phyloP scores from a whole-genome alignment of 2,113 vertebrate genomes.

The Tychaedon coryphoeus region DNA sequence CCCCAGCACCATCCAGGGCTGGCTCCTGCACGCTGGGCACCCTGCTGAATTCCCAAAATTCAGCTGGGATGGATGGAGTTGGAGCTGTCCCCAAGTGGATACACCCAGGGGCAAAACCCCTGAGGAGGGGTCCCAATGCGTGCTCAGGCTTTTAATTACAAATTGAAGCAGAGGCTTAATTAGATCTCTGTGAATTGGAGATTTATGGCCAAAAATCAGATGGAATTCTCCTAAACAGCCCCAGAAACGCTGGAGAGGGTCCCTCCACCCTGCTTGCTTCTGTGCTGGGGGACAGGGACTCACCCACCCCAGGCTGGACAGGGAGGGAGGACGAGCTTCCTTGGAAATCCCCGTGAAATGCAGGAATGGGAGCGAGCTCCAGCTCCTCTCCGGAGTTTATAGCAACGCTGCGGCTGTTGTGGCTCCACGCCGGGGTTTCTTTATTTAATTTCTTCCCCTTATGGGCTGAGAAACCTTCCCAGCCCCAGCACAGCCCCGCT shows the following conservation, averaged over 20 bases:
- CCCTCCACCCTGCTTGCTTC: rapidly evolving
- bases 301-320: rapidly evolving
- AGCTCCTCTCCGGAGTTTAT: neutral
- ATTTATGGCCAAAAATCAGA: neutral
- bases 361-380: neutral
- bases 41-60: neutral
- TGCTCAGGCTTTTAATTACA: neutral
- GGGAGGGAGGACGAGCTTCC: neutral
- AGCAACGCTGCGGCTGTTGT: neutral
- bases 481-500: neutral
- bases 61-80: too few relatives aligned
- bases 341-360: neutral
- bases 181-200: neutral
- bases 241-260: rapidly evolving
- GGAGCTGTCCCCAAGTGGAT: too few relatives aligned
- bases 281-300: too few relatives aligned
- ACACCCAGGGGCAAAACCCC: neutral
- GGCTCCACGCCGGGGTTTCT: neutral
- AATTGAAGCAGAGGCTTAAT: neutral
- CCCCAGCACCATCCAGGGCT: neutral
- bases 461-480: neutral
- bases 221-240: neutral
- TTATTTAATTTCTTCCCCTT: conserved; percentile 53
- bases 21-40: neutral
- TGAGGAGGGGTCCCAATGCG: rapidly evolving